A percentile compares a stretch with the other conserved stretches of the same genome.
phyloP scores from a whole-genome alignment of 1,140 invertebrate genomes.

The Drosophila nigromelanica region DNA sequence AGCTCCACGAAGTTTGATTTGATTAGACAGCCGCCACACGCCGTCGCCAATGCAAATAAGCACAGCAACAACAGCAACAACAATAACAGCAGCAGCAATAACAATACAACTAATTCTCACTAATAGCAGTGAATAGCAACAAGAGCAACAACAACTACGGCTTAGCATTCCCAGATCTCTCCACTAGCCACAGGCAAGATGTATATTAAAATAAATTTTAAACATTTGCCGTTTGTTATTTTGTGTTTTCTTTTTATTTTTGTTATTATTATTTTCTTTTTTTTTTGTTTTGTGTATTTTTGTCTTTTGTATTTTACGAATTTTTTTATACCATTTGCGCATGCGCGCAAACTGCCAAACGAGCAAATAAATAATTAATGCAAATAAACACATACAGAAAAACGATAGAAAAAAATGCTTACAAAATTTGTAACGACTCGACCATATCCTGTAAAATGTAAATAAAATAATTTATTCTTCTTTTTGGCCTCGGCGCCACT shows the following conservation, averaged over 20 bases:
- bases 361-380: conserved; percentile 82
- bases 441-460: conserved; percentile 16
- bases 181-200: conserved; percentile 49
- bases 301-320: conserved; percentile 1
- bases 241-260: conserved; percentile 28
- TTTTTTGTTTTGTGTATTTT: conserved; percentile 11
- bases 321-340: conserved; percentile 68
- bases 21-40: conserved; percentile 73
- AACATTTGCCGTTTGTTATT: conserved; percentile 59
- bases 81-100: conserved; percentile 17
- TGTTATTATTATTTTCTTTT: conserved; percentile 11
- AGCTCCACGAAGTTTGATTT: conserved; percentile 57
- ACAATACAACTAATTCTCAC: conserved; percentile 56
- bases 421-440: conserved; percentile 11
- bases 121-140: conserved; percentile 60
- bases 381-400: conserved; percentile 72
- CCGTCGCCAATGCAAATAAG: conserved; percentile 51
- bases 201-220: conserved; percentile 78
- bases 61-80: conserved; percentile 21
- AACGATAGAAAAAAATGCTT: conserved; percentile 39
- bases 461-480: too few species aligned
- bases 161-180: conserved; percentile 23
- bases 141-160: conserved; percentile 23
- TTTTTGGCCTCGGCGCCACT: too few species aligned
- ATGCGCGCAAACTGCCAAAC: conserved; percentile 76